Evolutionary conservation across 2,113 vertebrate species (phyloP).

Genomic region (Excalfactoria chinensis): DNA sequence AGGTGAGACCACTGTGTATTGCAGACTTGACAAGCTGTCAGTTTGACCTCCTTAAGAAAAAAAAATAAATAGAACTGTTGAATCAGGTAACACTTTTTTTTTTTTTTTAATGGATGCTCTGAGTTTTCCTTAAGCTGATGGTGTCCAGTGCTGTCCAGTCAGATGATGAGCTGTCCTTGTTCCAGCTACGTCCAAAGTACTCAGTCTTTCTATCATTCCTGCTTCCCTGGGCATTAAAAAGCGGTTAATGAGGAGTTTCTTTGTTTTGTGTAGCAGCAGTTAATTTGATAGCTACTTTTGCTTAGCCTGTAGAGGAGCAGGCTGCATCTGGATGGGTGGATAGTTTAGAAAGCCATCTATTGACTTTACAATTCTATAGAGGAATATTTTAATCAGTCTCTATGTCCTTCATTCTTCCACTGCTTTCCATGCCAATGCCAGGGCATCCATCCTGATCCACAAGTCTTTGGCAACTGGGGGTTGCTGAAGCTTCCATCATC

Average conservation of each 20-base stretch:
- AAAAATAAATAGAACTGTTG: neutral
- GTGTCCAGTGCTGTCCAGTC: neutral
- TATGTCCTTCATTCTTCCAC: neutral
- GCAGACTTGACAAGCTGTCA: neutral
- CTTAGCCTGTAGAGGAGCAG: neutral
- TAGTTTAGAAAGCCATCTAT: neutral
- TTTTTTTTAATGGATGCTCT: neutral
- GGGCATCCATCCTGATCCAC: neutral
- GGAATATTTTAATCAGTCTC: neutral
- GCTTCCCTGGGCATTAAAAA: neutral
- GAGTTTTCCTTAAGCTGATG: neutral
- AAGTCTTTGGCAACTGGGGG: neutral
- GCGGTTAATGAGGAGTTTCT: neutral
- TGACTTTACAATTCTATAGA: neutral
- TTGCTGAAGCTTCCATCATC: neutral
- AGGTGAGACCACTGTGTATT: constrained; percentile 80
- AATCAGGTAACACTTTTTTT: neutral
- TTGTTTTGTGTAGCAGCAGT: neutral
- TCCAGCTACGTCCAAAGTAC: neutral
- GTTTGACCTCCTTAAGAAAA: neutral
- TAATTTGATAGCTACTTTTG: neutral
- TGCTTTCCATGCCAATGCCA: neutral
- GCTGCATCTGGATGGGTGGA: neutral
- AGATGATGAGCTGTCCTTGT: neutral
- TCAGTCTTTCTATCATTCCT: neutral